Evolutionary conservation across 2,797 vertebrate genomes (phyloP).

Genomic region (Natrix natrix): DNA sequence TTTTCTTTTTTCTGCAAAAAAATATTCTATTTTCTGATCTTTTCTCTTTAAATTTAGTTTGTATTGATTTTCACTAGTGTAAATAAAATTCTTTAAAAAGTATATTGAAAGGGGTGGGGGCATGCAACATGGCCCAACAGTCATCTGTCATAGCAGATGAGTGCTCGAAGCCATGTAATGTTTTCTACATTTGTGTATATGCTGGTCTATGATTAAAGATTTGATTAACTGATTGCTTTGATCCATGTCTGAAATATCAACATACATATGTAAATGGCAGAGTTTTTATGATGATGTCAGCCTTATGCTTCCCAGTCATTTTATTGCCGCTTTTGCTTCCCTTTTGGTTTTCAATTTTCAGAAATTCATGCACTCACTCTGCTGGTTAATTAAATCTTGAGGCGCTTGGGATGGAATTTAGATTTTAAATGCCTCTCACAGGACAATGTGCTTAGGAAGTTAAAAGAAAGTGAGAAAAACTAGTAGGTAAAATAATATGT

Average conservation of each 20-base stretch:
- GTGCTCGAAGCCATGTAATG: not conserved
- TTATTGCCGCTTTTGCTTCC: not conserved
- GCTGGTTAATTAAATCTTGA: not conserved
- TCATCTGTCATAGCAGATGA: not conserved
- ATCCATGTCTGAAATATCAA: not conserved
- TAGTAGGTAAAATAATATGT: not conserved
- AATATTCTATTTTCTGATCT: not conserved
- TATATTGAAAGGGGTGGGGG: not conserved
- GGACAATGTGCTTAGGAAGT: not conserved
- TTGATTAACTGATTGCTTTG: not conserved
- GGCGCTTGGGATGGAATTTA: not conserved
- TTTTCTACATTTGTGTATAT: not conserved
- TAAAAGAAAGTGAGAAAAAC: not conserved
- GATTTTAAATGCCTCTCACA: not conserved
- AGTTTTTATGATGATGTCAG: not conserved
- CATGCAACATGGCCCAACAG: not conserved
- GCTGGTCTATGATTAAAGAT: not conserved
- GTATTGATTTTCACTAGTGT: not conserved
- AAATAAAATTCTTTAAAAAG: not conserved
- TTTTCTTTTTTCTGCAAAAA: not conserved
- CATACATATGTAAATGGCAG: not conserved
- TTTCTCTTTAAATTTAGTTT: not conserved
- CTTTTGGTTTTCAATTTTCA: not conserved
- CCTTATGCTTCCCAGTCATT: not conserved
- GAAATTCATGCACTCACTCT: not conserved